Base-by-base conservation (phyloP, 2,888 invertebrate genomes). In the Heliconius aoede region DNA sequence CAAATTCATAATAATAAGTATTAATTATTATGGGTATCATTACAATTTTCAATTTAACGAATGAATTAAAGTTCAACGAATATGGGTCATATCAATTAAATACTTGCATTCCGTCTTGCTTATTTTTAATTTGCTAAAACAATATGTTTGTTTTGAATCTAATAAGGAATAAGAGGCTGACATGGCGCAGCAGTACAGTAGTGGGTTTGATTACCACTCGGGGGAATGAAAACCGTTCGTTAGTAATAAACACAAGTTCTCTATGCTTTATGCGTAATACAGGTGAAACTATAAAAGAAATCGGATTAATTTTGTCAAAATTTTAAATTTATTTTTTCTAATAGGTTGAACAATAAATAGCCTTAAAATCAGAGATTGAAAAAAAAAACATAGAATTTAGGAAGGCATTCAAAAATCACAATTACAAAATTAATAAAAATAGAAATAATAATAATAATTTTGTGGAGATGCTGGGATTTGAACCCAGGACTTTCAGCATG, bases 401-500 rank as follows among this genome's bases (percentile, higher is more conserved):
- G 5, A 28, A 18, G 7, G 7, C 60, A 26, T 18, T 28, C 4
- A 15, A 26, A 60, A 60, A 60, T n/a, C 4, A 28, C 15, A 4
- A 55, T 2, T 26, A 28, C 15, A 7, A n/a, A n/a, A 5, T 3
- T 36, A 65, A 24, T 5, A 36, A 36, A 13, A 65, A 40, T 24
- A 24, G 15, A 24, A 36, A 36, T 11, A 55, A 36, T 8, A 21
- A n/a, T n/a, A n/a, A n/a, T 26, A 26, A 4, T 9, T 1, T 4
- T 84, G 80, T 95, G 95, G 95, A 95, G 95, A 92, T 95, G 95
- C 95, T 94, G 95, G 95, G 95, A 95, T 95, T 95, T 95, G 95
- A 95, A 95, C 95, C 95, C 95, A 95, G 95, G 95, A 95, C 95
- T 95, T 95, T 95, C 95, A 95, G 95, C 95, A 95, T 95, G 95